Base-by-base conservation (phyloP, 1,140 invertebrate species). In the Pachyrhynchus sulphureomaculatus region DNA sequence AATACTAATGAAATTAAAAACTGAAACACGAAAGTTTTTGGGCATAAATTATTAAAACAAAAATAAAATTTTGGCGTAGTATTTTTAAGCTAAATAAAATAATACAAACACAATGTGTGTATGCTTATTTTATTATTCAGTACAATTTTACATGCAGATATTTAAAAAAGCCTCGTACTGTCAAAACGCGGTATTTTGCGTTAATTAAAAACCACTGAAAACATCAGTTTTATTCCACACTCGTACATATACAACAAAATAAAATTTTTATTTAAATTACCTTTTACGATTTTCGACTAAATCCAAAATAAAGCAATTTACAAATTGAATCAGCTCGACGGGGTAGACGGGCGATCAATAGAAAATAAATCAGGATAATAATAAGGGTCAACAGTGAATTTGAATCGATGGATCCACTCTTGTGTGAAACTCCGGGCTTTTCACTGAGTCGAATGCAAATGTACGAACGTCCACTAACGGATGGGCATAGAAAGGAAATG, bases 341-440 rank as follows among this genome's bases (percentile, higher is more conserved):
- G 41, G 34, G 47, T 37, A 60, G 47, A 51, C 47, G 32, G 48
- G 47, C 57, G 57, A 60, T 60, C 57, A 60, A 60, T 60, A 52
- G 57, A 36, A 52, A 60, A 51, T 52, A 60, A 60, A 60, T 60
- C 57, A 37, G 48, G 49, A 60, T 60, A 60, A 60, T 60, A 60
- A 60, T 60, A 53, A 53, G 49, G 48, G 57, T 60, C 57, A 60
- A 60, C 48, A 60, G 44, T 59, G 56, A 44, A 36, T 44, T 39
- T 32, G 32, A 42, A 49, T 45, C 54, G 54, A 57, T 59, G n/a
- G 34, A 59, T 37, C 21, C 56, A 41, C 32, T 34, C 56, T 48
- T 59, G 32, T 59, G 56, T 59, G 56, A 59, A 59, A 59, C 49
- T 48, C 20, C 44, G 13, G 17, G 53, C 53, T 56, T 56, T 56